A percentile compares a stretch with the other conserved stretches of the same genome.
Conservation (phyloP, 1,140 invertebrate species). For the Acromyrmex heyeri region DNA sequence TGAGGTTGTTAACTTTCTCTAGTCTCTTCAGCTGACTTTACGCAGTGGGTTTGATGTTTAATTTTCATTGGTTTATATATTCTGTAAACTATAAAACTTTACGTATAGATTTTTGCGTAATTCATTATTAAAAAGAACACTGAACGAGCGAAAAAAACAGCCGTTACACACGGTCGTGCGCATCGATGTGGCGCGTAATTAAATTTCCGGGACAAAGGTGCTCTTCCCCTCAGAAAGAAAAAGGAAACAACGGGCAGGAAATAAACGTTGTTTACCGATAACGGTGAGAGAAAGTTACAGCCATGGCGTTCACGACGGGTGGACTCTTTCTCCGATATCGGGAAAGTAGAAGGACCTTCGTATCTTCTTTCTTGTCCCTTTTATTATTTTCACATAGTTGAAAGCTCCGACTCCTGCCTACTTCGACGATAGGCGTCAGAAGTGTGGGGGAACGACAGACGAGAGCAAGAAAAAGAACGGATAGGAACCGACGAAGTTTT, state of each 20-base stretch:
- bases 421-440: conserved; percentile 47
- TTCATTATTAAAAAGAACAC: conserved; percentile 42
- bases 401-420: conserved; percentile 46
- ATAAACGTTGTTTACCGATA: conserved; percentile 75
- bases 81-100: conserved; percentile 11
- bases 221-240: conserved; percentile 39
- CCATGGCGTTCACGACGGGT: conserved; percentile 2
- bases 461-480: conserved; percentile 47
- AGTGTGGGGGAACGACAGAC: neutral
- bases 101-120: conserved; percentile 41
- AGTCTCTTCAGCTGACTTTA: neutral
- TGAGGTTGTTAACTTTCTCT: neutral
- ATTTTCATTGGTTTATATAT: conserved; percentile 2
- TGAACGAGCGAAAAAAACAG: conserved; percentile 14
- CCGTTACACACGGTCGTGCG: conserved; percentile 30
- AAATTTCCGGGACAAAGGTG: conserved; percentile 61
- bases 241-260: conserved; percentile 28
- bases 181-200: conserved; percentile 54
- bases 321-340: conserved; percentile 59
- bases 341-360: conserved; percentile 56
- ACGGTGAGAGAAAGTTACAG: conserved; percentile 69
- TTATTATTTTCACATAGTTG: conserved; percentile 74
- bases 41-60: neutral
- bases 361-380: conserved; percentile 58
- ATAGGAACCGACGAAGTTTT: conserved; percentile 57